Evolutionary conservation across 2,797 vertebrate species (phyloP), one percentile per base, ranked within the genome.

Genomic region (Myripristis murdjan): DNA sequence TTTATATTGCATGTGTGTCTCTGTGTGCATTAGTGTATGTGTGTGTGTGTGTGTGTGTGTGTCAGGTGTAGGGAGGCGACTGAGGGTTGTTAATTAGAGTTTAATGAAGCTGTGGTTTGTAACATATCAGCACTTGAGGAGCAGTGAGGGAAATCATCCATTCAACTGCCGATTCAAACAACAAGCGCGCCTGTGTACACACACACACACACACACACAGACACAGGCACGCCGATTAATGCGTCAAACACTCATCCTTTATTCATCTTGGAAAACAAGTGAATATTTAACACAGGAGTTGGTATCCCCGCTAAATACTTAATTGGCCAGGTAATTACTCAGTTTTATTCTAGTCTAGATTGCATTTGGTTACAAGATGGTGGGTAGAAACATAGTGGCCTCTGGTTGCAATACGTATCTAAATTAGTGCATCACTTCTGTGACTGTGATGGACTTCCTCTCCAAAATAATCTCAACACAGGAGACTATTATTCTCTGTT

Each of bases 191-290:
- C 1, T 12, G 39, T 43, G 39, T 20, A 63, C 63, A 35, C 69
- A 59, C 47, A 43, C 53, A 37, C 41, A 47, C 37, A 64, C 14
- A 6, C 39, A 10, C 20, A 41, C 26, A 54, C 8, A 53, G 54
- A 28, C 66, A 77, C 35, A 62, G 43, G 15, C 54, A 54, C 66
- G 18, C 53, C 43, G 79, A 83, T 88, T 90, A 92, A 93, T 85
- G 86, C 72, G 60, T 87, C 90, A 90, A 91, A 78, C 83, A 68
- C 90, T 91, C 87, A 94, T 95, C 71, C 90, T 93, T 95, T 89
- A 95, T 95, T 95, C 80, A 95, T 93, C 53, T 80, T 83, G 92
- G 93, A 94, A 94, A 95, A 92, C 86, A 72, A 91, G 89, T 94
- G 86, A 93, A 93, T 90, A 92, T 94, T 95, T 95, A 93, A 92